phyloP scores from a whole-genome alignment of 2,888 invertebrate genomes.

The Folsomia manolachei region DNA sequence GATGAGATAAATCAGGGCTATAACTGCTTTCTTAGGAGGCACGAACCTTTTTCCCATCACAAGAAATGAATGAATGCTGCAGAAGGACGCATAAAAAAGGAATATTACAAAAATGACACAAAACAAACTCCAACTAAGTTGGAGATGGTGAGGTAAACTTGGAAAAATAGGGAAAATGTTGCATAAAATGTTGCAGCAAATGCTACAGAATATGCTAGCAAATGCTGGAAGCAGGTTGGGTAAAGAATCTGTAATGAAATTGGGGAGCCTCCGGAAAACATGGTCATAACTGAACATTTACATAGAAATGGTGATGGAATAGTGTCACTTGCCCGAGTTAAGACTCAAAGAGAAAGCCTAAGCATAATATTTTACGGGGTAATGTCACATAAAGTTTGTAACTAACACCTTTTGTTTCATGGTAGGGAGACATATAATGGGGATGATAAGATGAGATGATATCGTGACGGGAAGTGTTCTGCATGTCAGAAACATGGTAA shows the following conservation, averaged over 20 bases:
- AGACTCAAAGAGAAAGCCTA: neutral
- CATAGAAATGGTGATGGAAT: slow-evolving; percentile 47
- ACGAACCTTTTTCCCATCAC: neutral
- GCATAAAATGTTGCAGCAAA: neutral
- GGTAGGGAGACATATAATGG: neutral
- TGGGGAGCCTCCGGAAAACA: slow-evolving; percentile 27
- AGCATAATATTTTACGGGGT: slow-evolving; percentile 20
- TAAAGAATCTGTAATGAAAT: slow-evolving; percentile 31
- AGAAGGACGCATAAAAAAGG: neutral
- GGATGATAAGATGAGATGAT: neutral
- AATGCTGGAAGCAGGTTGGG: too few relatives aligned
- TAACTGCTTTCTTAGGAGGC: slow-evolving; percentile 7
- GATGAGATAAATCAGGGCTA: slow-evolving; percentile 19
- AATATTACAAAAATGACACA: neutral
- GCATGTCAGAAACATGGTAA: neutral
- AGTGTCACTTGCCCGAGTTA: slow-evolving; percentile 44
- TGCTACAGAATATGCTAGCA: neutral
- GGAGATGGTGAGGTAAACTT: too few relatives aligned
- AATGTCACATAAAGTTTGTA: slow-evolving; percentile 21
- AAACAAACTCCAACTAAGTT: neutral
- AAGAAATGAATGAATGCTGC: neutral
- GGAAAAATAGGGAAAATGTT: too few relatives aligned
- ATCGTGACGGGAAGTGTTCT: neutral
- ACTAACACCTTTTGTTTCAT: slow-evolving; percentile 23
- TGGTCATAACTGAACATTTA: slow-evolving; percentile 43